Base-by-base conservation (phyloP, 53 echinoderm and acorn worm genomes). In the Holothuria leucospilota region DNA sequence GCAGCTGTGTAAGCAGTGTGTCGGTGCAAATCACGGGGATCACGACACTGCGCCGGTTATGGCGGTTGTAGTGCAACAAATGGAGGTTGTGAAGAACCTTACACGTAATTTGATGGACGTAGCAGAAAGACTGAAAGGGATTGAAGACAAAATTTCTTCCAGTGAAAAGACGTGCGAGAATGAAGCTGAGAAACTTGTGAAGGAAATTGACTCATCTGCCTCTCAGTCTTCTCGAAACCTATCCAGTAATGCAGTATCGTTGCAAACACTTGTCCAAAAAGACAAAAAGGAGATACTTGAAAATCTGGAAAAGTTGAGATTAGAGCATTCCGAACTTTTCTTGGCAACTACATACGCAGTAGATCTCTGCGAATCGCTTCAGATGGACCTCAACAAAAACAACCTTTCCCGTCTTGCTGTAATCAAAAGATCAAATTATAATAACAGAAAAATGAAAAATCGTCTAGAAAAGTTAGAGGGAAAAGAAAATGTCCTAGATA, bases 321-420 rank as follows among this genome's bases (percentile, higher is more conserved):
- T 20, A 38, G 20, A 39, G 16, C 70, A 70, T 70, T 70, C 70
- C 30, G 70, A 70, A 41, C 38, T 70, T 5, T 21, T 40, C 18
- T 70, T 70, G 70, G 15, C 41, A 41, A n/a, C 40, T 39, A 70
- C 38, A 18, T 70, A 70, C 41, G 23, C 70, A 6, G 29, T 20
- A 70, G 70, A 70, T 70, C 29, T 70, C 13, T 70, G 70, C 10
- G 18, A 39, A 29, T 70, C 70, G 12, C 41, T 70, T 70, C 70
- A 70, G 70, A 27, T 39, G 70, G 70, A 70, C 6, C 20, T 70
- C 6, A 20, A 70, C 39, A 41, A 15, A 20, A 41, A 38, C 15
- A 70, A 70, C n/a, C 39, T 70, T 40, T 70, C 70, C 30, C 38
- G 41, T 8, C 10, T 70, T 38, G 41, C 38, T 70, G 70, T 20